Evolutionary conservation across 1,140 invertebrate species (phyloP).

Genomic region (Palaemon carinicauda): DNA sequence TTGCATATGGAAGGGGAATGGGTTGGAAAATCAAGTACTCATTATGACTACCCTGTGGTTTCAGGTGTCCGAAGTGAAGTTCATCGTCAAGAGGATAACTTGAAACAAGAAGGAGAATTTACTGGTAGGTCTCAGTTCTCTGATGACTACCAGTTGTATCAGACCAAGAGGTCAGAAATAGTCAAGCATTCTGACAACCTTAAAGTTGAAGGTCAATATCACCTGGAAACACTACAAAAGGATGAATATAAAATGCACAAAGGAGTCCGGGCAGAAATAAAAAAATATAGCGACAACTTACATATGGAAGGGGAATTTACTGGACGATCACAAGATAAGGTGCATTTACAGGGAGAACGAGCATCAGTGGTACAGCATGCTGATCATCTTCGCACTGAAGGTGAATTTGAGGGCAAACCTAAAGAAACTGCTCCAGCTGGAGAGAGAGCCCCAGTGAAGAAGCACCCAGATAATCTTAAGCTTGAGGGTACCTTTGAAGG

Average conservation of each 20-base stretch:
- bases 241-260: conserved; percentile 53
- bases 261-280: conserved; percentile 61
- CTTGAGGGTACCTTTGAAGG: conserved; percentile 61
- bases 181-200: conserved; percentile 67
- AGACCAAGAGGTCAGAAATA: conserved; percentile 35
- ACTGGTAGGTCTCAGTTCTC: conserved; percentile 26
- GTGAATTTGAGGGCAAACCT: conserved; percentile 67
- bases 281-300: conserved; percentile 65
- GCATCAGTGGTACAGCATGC: conserved; percentile 64
- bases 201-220: conserved; percentile 71
- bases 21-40: too few species aligned
- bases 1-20: conserved; percentile 28
- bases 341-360: conserved; percentile 64
- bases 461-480: conserved; percentile 49
- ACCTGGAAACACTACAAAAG: conserved; percentile 63
- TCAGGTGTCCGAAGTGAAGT: conserved; percentile 39
- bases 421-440: conserved; percentile 58
- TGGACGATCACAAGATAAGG: conserved; percentile 64
- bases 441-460: conserved; percentile 39
- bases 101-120: conserved; percentile 71
- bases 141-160: conserved; percentile 44
- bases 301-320: conserved; percentile 63
- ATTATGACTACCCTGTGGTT: conserved; percentile 14
- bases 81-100: conserved; percentile 68
- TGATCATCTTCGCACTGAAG: conserved; percentile 72